Conservation (phyloP, 2,888 invertebrate genomes). For the Rhagonycha fulva region DNA sequence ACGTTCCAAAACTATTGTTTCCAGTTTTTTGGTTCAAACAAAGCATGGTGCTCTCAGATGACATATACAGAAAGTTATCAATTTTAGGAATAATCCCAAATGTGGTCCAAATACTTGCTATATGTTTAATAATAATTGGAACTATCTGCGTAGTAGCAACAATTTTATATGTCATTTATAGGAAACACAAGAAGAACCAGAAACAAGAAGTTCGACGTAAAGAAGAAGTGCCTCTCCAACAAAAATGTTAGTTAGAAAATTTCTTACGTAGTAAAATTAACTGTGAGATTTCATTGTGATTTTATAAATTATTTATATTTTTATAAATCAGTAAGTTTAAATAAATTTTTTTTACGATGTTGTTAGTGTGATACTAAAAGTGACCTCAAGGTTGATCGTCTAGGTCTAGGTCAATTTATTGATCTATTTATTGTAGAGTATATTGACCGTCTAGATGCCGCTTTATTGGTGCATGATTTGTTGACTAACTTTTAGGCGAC, state of each 20-base stretch:
- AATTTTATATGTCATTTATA: not conserved
- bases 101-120: not conserved
- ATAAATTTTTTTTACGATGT: not conserved
- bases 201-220: not conserved
- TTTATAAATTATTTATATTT: not conserved
- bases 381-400: no score
- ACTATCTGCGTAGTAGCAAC: not conserved
- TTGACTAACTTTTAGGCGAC: no score
- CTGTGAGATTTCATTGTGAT: not conserved
- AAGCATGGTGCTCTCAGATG: not conserved
- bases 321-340: not conserved
- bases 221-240: not conserved
- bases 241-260: not conserved
- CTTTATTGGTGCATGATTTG: no score
- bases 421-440: no score
- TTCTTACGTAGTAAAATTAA: not conserved
- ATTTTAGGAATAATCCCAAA: not conserved
- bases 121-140: not conserved
- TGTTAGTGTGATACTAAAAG: no score
- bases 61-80: not conserved
- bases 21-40: not conserved
- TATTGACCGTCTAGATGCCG: no score
- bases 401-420: no score
- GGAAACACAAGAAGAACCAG: not conserved
- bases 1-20: not conserved